phyloP scores from a whole-genome alignment of 1,140 invertebrate genomes.

The Dendroctonus valens region DNA sequence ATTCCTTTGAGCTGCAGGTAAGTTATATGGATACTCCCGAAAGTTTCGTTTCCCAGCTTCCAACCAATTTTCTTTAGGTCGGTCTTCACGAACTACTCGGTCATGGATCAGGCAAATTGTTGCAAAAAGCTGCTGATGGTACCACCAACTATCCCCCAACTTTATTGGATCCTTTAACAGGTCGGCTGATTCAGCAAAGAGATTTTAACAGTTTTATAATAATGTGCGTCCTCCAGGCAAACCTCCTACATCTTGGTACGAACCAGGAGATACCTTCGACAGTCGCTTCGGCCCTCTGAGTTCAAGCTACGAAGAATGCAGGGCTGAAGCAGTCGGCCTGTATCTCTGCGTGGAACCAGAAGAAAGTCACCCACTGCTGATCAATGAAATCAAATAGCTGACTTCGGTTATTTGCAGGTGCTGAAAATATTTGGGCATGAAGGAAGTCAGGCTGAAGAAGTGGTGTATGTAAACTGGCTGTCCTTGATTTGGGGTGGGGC shows the following conservation, averaged over 20 bases:
- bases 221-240: slow-evolving; percentile 56
- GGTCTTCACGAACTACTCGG: slow-evolving; percentile 92
- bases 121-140: slow-evolving; percentile 72
- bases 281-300: slow-evolving; percentile 85
- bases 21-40: slow-evolving; percentile 50
- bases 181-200: not conserved
- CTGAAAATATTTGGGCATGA: slow-evolving; percentile 82
- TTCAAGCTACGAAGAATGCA: slow-evolving; percentile 91
- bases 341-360: slow-evolving; percentile 72
- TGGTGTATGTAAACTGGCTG: slow-evolving; percentile 92
- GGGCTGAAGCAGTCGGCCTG: slow-evolving; percentile 91
- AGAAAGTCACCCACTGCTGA: slow-evolving; percentile 49
- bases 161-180: slow-evolving; percentile 76
- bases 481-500: slow-evolving; percentile 81
- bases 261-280: slow-evolving; percentile 87
- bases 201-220: not conserved
- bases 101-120: slow-evolving; percentile 92
- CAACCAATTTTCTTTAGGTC: slow-evolving; percentile 54
- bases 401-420: slow-evolving; percentile 13
- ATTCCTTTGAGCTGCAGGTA: slow-evolving; percentile 78
- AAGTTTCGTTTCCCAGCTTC: not conserved
- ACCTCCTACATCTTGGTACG: slow-evolving; percentile 70
- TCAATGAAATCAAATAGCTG: not conserved
- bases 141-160: slow-evolving; percentile 75
- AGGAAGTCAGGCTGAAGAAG: slow-evolving; percentile 71